Conservation (phyloP, 2,888 invertebrate species). For the Amblyjoppa proteus region DNA sequence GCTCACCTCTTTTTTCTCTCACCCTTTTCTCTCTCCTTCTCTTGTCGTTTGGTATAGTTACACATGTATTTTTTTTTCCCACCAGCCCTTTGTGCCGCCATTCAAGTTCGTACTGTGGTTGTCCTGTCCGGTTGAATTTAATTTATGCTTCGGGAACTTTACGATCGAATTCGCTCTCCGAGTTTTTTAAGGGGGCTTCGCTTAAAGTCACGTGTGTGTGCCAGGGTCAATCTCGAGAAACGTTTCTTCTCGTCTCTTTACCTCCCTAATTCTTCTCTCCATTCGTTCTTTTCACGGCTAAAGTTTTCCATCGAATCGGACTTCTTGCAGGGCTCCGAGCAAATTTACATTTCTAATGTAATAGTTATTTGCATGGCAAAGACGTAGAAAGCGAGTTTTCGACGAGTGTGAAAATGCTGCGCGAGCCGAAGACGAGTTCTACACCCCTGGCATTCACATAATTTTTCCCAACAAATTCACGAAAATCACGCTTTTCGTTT, state of each 20-base stretch:
- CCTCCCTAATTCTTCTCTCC: background rate
- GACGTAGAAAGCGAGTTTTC: too few species aligned
- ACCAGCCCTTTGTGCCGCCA: conserved; percentile 51
- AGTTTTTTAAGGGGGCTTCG: conserved; percentile 56
- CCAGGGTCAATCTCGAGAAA: conserved; percentile 26
- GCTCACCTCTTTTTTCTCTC: conserved; percentile 9
- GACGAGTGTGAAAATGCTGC: too few species aligned
- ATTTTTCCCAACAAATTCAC: too few species aligned
- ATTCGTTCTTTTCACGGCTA: background rate
- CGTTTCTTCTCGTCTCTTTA: conserved; percentile 4
- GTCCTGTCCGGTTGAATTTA: conserved; percentile 61
- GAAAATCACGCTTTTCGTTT: too few species aligned
- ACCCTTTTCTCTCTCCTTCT: conserved; percentile 25
- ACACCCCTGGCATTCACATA: too few species aligned
- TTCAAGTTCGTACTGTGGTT: conserved; percentile 54
- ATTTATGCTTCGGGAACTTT: conserved; percentile 67
- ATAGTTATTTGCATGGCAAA: too few species aligned
- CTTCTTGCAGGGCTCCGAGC: background rate
- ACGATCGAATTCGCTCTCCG: conserved; percentile 68
- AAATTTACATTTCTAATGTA: background rate
- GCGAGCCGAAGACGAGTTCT: too few species aligned
- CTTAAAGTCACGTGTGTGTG: conserved; percentile 11
- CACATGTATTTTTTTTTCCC: conserved; percentile 28
- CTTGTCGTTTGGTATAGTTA: conserved; percentile 8
- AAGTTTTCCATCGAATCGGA: background rate